These are phyloP conservation scores for Melipona beecheii DNA, from an alignment of 2,888 invertebrate genomes.

Conservation along the genomic window DNA sequence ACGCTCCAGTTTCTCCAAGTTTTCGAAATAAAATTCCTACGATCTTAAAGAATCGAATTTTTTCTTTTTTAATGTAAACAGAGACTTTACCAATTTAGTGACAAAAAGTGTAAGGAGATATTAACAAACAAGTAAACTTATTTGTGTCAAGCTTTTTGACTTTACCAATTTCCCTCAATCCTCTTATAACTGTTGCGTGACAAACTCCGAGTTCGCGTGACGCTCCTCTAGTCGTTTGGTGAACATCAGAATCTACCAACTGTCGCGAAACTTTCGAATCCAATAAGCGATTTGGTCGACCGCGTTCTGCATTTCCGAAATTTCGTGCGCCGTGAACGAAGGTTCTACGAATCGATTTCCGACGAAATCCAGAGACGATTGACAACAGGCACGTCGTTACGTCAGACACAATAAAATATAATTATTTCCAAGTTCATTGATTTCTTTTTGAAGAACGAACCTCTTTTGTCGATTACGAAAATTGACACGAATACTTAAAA, in stretches of 20 bases:
- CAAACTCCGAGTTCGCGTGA: neutral
- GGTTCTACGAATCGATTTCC: neutral
- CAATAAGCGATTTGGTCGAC: neutral
- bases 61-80: neutral
- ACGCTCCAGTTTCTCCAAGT: neutral
- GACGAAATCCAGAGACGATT: neutral
- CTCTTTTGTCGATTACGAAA: neutral
- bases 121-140: neutral
- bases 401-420: neutral
- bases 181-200: neutral
- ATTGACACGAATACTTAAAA: neutral
- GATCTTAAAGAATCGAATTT: neutral
- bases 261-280: neutral
- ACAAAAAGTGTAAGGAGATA: neutral
- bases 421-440: neutral
- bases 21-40: neutral
- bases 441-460: neutral
- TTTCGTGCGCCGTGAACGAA: neutral
- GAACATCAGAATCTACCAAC: neutral
- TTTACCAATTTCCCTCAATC: neutral
- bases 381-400: too few species aligned
- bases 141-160: neutral
- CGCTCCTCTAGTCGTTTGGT: neutral
- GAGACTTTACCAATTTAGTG: neutral
- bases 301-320: neutral